These are phyloP conservation scores for Cichladusa arquata DNA, from an alignment of 2,113 vertebrate genomes.

Conservation along the genomic window DNA sequence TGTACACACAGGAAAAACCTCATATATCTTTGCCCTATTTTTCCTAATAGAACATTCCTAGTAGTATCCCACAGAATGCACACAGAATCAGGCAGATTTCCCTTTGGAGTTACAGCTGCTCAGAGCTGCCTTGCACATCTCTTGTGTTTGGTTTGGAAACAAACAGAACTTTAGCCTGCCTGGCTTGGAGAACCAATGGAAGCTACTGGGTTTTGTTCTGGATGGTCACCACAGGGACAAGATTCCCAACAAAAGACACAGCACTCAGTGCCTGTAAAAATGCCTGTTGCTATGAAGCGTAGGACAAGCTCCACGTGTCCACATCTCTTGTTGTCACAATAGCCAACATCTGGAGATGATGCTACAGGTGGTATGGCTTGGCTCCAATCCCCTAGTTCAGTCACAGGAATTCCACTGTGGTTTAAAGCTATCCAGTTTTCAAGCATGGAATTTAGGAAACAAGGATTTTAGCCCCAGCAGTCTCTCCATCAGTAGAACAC, in stretches of 20 bases:
- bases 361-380: neutral
- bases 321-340: neutral
- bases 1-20: neutral
- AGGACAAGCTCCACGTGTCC: neutral
- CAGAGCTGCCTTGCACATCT: neutral
- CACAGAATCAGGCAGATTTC: neutral
- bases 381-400: neutral
- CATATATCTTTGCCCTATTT: neutral
- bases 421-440: neutral
- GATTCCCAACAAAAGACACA: neutral
- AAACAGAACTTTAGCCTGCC: neutral
- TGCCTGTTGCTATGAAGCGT: neutral
- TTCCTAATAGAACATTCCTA: neutral
- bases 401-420: neutral
- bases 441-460: neutral
- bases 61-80: neutral
- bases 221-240: neutral
- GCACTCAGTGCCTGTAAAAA: neutral
- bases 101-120: neutral
- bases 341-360: neutral
- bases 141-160: neutral
- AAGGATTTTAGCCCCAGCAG: neutral
- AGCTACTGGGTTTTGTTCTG: neutral
- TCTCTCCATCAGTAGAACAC: neutral
- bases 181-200: neutral